Evolutionary conservation across 1,140 invertebrate genomes (phyloP).

Genomic region (Neoseiulus cucumeris): DNA sequence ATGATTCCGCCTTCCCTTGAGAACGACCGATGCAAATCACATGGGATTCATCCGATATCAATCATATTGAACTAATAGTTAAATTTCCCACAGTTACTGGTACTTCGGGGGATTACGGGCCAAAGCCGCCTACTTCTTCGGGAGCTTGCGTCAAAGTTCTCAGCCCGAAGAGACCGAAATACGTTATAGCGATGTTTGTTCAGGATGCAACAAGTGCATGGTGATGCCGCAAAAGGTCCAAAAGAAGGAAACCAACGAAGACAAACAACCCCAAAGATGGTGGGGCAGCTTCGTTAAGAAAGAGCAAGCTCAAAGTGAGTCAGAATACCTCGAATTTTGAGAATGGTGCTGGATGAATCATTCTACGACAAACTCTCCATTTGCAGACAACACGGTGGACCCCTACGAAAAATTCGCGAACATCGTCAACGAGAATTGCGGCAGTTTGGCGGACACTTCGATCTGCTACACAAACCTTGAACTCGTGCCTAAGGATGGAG

Average conservation of each 20-base stretch:
- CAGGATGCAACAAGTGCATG: neutral
- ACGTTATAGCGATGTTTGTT: neutral
- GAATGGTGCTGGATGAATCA: neutral
- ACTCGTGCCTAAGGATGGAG: neutral
- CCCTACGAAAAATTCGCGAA: neutral
- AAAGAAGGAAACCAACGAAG: neutral
- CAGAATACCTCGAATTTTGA: neutral
- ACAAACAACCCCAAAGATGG: neutral
- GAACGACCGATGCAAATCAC: no score
- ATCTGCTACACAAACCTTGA: conserved; percentile 1
- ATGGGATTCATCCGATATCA: no score
- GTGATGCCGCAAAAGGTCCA: neutral
- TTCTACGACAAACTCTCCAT: neutral
- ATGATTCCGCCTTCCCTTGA: neutral
- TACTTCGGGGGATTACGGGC: neutral
- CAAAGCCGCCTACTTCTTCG: neutral
- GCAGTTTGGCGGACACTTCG: neutral
- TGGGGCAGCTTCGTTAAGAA: neutral
- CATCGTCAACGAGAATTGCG: neutral
- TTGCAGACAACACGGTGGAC: neutral
- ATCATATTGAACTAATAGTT: neutral
- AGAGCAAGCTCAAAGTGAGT: neutral
- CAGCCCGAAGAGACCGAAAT: neutral
- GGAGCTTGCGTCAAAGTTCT: neutral
- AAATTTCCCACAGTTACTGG: neutral